Evolutionary conservation across 2,113 vertebrate species (phyloP).

Genomic region (Microcebus murinus): DNA sequence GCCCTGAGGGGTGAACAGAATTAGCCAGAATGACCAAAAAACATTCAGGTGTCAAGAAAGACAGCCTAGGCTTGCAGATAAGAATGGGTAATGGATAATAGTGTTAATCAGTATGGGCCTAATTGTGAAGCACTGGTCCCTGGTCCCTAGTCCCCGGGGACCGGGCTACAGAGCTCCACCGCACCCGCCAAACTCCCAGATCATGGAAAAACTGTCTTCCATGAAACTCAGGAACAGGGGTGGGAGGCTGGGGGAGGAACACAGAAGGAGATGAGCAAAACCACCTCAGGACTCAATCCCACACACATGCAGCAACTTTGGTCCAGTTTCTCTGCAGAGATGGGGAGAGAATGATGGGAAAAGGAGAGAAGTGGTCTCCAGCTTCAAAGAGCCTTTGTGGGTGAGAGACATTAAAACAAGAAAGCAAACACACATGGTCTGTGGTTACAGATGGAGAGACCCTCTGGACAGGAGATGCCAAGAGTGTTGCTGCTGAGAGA

Average conservation of each 20-base stretch:
- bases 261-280: not conserved
- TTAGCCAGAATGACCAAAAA: not conserved
- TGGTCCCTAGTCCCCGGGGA: too few relatives aligned
- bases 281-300: not conserved
- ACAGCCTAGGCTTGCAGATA: not conserved
- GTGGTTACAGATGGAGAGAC: rapidly evolving
- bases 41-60: not conserved
- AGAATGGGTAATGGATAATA: not conserved
- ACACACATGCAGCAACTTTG: not conserved
- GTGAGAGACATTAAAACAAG: not conserved
- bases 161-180: too few relatives aligned
- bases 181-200: rapidly evolving
- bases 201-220: too few relatives aligned
- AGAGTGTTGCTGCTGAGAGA: rapidly evolving
- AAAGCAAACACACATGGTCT: not conserved
- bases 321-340: not conserved
- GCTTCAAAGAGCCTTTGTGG: not conserved
- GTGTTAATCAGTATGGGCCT: not conserved
- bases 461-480: rapidly evolving
- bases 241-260: too few relatives aligned
- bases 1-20: not conserved
- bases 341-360: not conserved
- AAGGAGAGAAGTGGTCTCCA: not conserved
- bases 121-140: not conserved
- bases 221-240: too few relatives aligned